phyloP scores from a whole-genome alignment of 1,140 invertebrate genomes.

The Akabosia matsudoensis region DNA sequence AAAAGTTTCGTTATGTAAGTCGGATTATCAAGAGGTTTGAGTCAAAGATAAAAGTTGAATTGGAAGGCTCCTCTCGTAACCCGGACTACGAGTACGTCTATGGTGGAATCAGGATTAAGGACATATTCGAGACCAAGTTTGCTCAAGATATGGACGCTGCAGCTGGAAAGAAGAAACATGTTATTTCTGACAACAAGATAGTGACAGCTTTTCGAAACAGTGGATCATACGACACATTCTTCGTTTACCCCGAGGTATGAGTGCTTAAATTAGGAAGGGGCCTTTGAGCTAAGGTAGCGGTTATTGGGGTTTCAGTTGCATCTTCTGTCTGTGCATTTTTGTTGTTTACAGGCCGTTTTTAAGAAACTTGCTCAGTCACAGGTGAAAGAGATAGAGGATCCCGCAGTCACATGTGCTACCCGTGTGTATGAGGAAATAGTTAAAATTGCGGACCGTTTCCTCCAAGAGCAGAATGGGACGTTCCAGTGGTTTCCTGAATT shows the following conservation, averaged over 20 bases:
- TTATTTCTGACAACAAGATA: background rate
- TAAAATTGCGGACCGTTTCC: background rate
- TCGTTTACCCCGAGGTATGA: background rate
- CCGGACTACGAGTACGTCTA: background rate
- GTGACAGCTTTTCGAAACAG: background rate
- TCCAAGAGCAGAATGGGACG: background rate
- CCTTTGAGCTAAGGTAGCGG: background rate
- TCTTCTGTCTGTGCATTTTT: background rate
- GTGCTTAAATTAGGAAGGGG: background rate
- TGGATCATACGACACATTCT: background rate
- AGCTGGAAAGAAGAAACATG: background rate
- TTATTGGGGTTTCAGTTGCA: background rate
- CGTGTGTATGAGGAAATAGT: background rate
- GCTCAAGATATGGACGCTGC: background rate
- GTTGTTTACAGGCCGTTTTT: background rate
- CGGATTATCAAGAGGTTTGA: background rate
- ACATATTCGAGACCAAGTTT: background rate
- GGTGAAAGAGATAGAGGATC: background rate
- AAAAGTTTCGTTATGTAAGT: background rate
- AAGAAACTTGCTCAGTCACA: background rate
- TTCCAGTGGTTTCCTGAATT: background rate
- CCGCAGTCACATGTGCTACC: background rate
- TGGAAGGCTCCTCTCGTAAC: background rate
- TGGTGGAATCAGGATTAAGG: constrained; percentile 1
- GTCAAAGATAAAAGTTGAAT: background rate